Conservation (phyloP, 2,888 invertebrate species). For the Stenodema calcarata region DNA sequence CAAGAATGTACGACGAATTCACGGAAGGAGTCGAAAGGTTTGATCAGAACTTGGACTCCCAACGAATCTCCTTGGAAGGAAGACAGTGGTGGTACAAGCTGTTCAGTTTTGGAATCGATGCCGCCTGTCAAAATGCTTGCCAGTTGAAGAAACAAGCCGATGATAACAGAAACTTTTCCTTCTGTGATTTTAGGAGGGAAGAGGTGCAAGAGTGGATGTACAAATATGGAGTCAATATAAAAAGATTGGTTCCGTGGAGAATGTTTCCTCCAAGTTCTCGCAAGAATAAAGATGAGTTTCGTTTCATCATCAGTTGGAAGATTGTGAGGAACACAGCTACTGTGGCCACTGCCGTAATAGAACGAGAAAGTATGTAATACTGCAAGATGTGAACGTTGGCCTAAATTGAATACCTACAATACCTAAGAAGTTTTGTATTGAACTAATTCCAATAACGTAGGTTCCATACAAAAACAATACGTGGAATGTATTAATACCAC, state of each 20-base stretch:
- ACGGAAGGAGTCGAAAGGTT: slow-evolving; percentile 43
- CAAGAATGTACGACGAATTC: slow-evolving; percentile 5
- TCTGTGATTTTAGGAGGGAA: background rate
- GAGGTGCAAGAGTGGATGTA: background rate
- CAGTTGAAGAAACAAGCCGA: background rate
- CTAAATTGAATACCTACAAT: background rate
- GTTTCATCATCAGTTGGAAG: background rate
- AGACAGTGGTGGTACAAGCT: slow-evolving; percentile 32
- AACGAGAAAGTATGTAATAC: background rate
- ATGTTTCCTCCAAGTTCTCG: too few species aligned
- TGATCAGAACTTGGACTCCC: background rate
- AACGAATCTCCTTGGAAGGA: background rate
- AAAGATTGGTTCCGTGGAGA: too few species aligned
- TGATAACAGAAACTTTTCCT: background rate
- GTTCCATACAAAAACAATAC: too few species aligned
- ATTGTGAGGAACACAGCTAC: background rate
- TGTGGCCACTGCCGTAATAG: background rate
- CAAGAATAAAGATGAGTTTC: background rate
- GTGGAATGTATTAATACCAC: too few species aligned
- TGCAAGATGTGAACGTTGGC: background rate
- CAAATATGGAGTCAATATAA: too few species aligned
- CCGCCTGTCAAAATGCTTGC: slow-evolving; percentile 26
- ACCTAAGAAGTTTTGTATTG: background rate
- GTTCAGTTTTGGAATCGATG: slow-evolving; percentile 12
- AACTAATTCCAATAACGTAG: background rate